phyloP scores from a whole-genome alignment of 2,797 vertebrate species.

The Glossophaga mutica region DNA sequence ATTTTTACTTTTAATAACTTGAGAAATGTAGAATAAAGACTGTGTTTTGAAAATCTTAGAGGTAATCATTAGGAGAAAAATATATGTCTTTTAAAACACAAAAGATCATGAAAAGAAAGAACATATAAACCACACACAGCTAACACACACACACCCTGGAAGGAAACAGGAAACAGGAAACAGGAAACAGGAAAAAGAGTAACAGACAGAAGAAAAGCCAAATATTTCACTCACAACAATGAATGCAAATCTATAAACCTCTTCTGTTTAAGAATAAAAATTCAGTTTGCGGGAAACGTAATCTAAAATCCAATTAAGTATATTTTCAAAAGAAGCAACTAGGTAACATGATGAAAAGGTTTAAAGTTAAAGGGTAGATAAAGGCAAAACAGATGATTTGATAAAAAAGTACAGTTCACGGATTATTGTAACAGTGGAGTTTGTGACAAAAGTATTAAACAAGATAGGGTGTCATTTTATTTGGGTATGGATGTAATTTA shows the following conservation, averaged over 20 bases:
- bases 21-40: background rate
- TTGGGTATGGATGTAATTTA: background rate
- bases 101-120: background rate
- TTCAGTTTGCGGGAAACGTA: background rate
- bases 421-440: background rate
- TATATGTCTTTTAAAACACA: background rate
- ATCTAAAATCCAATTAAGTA: background rate
- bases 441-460: background rate
- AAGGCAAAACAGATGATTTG: background rate
- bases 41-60: background rate
- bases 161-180: background rate
- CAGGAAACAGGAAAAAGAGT: background rate
- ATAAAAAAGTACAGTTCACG: background rate
- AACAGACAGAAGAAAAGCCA: background rate
- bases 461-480: background rate
- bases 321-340: constrained; percentile 17
- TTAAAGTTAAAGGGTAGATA: background rate
- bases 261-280: background rate
- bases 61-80: background rate
- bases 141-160: background rate
- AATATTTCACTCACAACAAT: background rate
- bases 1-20: background rate
- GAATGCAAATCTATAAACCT: background rate
- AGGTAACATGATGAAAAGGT: background rate
- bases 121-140: background rate